A percentile compares a stretch with the other conserved stretches of the same genome.
These are phyloP conservation scores for Hyphantria cunea DNA, from an alignment of 1,140 invertebrate genomes.

Conservation along the genomic window DNA sequence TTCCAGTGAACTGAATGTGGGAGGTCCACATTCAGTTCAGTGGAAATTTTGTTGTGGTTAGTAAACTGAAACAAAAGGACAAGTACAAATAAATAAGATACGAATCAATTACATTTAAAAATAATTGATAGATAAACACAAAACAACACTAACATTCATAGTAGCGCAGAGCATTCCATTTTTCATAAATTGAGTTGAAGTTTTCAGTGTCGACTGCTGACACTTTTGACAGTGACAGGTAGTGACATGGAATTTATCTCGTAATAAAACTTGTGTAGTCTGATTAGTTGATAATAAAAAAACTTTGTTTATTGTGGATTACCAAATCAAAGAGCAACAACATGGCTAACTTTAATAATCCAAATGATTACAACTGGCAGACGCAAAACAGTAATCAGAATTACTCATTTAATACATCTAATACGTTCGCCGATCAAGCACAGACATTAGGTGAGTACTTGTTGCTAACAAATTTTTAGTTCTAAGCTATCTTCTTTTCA, in stretches of 20 bases:
- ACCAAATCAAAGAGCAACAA: neutral
- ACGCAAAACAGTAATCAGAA: slow-evolving; percentile 65
- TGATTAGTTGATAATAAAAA: slow-evolving; percentile 4
- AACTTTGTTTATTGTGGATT: slow-evolving; percentile 7
- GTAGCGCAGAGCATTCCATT: too few species aligned
- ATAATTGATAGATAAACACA: too few species aligned
- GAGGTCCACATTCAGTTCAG: too few species aligned
- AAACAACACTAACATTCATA: too few species aligned
- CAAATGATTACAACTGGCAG: slow-evolving; percentile 74
- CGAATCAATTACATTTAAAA: too few species aligned
- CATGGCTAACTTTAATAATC: slow-evolving; percentile 60
- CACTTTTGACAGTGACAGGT: slow-evolving; percentile 7
- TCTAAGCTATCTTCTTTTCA: neutral
- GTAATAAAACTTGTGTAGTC: neutral
- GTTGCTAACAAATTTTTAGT: neutral
- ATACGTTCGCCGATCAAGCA: slow-evolving; percentile 60
- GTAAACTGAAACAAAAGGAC: too few species aligned
- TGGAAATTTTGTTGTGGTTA: too few species aligned
- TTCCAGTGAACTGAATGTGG: too few species aligned
- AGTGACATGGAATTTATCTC: slow-evolving; percentile 19
- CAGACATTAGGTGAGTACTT: slow-evolving; percentile 64
- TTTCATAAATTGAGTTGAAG: neutral
- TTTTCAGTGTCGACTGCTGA: neutral
- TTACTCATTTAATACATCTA: slow-evolving; percentile 63
- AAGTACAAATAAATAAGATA: too few species aligned